These are phyloP conservation scores for Myiopsitta monachus DNA, from an alignment of 2,113 vertebrate genomes.

Conservation along the genomic window DNA sequence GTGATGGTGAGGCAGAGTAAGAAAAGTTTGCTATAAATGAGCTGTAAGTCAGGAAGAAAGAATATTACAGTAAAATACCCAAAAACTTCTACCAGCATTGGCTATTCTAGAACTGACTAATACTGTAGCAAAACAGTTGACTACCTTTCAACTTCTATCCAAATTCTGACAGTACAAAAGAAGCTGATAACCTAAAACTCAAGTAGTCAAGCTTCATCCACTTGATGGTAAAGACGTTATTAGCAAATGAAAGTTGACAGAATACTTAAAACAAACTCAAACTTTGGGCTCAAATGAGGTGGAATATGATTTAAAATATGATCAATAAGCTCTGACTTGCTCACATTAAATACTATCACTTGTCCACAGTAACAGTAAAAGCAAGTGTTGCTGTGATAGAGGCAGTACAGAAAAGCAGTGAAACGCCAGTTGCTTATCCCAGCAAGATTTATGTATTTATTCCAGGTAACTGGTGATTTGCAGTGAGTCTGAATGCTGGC, in stretches of 20 bases:
- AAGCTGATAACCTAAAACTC: background rate
- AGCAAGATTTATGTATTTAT: background rate
- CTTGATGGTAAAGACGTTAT: background rate
- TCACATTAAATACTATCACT: background rate
- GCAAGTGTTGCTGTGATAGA: background rate
- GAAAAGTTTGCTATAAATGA: slow-evolving; percentile 62
- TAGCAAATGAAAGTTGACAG: background rate
- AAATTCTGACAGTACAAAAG: background rate
- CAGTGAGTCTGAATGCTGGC: background rate
- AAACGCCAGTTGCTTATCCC: background rate
- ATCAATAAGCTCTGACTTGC: background rate
- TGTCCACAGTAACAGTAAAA: background rate
- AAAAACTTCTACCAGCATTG: background rate
- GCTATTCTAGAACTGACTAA: slow-evolving; percentile 68
- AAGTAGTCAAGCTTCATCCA: background rate
- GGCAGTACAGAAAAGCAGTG: background rate
- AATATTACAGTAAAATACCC: slow-evolving; percentile 56
- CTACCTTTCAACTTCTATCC: background rate
- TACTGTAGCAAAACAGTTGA: slow-evolving; percentile 15
- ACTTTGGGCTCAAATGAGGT: background rate
- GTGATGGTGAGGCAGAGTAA: slow-evolving; percentile 62
- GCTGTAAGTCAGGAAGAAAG: slow-evolving; percentile 46
- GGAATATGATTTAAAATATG: background rate
- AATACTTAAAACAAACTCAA: background rate
- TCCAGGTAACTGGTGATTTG: background rate